phyloP scores from a whole-genome alignment of 2,113 vertebrate genomes.

The Elgaria multicarinata region DNA sequence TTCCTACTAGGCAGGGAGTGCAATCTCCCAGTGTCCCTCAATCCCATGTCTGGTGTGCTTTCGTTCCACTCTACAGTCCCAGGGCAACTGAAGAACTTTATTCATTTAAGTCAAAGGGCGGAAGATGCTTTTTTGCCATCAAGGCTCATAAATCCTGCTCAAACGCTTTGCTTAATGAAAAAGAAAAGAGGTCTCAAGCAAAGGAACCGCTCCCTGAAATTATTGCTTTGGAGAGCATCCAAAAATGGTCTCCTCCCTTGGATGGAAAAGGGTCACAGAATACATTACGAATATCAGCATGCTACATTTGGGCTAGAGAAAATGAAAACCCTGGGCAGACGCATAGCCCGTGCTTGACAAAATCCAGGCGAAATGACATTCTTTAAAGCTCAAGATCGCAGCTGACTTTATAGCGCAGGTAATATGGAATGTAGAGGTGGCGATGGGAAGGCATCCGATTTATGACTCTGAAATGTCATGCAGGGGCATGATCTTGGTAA shows the following conservation, averaged over 20 bases:
- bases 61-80: background rate
- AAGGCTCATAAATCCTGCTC: background rate
- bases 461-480: slow-evolving; percentile 46
- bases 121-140: slow-evolving; percentile 3
- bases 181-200: background rate
- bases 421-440: background rate
- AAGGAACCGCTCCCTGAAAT: background rate
- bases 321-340: slow-evolving; percentile 17
- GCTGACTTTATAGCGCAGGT: background rate
- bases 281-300: background rate
- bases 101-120: background rate
- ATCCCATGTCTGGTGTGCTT: background rate
- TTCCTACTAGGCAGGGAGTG: background rate
- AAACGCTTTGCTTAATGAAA: background rate
- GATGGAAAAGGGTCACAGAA: background rate
- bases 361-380: background rate
- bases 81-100: background rate
- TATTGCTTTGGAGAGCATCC: background rate
- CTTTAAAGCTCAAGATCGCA: slow-evolving; percentile 11
- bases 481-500: slow-evolving; percentile 37
- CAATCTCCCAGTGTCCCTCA: background rate
- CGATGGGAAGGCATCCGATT: background rate
- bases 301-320: background rate
- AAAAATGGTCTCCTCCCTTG: background rate
- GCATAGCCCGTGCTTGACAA: background rate